Evolutionary conservation across 2,113 vertebrate genomes (phyloP).

Genomic region (Neopipo cinnamomea): DNA sequence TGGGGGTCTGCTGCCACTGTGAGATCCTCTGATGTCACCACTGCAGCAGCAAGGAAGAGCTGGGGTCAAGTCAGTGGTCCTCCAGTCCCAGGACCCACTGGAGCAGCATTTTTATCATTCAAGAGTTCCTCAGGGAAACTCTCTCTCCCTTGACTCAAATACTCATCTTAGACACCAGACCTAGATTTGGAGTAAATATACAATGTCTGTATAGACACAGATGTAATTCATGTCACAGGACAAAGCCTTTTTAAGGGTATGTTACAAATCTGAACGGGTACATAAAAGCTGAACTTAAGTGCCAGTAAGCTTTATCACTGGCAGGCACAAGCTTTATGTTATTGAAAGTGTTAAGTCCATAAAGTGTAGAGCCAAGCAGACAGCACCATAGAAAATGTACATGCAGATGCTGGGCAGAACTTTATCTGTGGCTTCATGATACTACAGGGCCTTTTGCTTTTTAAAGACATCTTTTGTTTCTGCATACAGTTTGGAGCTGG

Average conservation of each 20-base stretch:
- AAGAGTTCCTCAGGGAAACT: neutral
- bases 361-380: neutral
- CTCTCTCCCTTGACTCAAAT: neutral
- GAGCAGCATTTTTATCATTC: neutral
- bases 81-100: neutral
- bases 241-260: neutral
- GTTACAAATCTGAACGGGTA: neutral
- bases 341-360: constrained; percentile 1
- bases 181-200: neutral
- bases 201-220: neutral
- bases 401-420: neutral
- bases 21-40: neutral
- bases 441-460: neutral
- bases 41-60: neutral
- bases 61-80: neutral
- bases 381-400: neutral
- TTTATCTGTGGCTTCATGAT: neutral
- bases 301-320: neutral
- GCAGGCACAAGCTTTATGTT: neutral
- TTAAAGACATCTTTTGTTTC: neutral
- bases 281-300: neutral
- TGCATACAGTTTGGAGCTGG: neutral
- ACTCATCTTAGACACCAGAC: neutral
- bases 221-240: neutral
- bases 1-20: neutral